Conservation (phyloP, 1,140 invertebrate genomes). For the Temnothorax nylanderi region DNA sequence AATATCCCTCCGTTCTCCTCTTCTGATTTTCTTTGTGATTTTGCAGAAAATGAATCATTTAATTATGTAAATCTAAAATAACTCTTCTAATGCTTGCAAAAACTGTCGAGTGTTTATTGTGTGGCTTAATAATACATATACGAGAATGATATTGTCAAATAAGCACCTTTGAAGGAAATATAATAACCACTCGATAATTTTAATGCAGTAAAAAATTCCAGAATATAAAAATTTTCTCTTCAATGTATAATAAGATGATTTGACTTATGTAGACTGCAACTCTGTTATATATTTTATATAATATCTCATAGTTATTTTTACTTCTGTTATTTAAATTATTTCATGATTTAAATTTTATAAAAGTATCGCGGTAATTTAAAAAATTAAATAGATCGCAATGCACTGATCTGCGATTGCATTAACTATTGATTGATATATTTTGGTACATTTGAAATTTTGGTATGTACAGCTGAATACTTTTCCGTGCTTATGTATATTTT, state of each 20-base stretch:
- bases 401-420: background rate
- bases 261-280: background rate
- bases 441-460: background rate
- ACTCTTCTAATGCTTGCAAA: background rate
- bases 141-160: background rate
- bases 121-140: background rate
- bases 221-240: background rate
- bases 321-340: background rate
- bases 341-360: background rate
- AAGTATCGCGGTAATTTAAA: background rate
- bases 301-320: background rate
- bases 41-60: background rate
- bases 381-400: background rate
- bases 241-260: background rate
- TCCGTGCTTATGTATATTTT: background rate
- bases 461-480: background rate
- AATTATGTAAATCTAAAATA: background rate
- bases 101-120: background rate
- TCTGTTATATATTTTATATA: background rate
- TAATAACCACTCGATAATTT: background rate
- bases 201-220: background rate
- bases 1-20: background rate
- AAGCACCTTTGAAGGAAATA: background rate
- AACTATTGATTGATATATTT: background rate
- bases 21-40: background rate